These are phyloP conservation scores for Okamejei kenojei DNA, from an alignment of 2,797 vertebrate species.

Conservation along the genomic window DNA sequence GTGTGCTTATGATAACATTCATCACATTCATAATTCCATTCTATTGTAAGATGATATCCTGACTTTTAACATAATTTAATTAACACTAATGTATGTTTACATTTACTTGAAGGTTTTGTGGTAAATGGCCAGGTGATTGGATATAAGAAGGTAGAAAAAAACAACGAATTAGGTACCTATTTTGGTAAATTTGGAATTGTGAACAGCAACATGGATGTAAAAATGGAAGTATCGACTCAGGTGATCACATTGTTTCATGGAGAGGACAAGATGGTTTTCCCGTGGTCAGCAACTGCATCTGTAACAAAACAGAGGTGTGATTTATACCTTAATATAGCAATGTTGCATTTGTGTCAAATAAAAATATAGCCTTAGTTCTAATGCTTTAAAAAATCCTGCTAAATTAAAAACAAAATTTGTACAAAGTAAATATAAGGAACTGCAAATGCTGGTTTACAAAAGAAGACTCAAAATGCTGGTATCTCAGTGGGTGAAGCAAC, in stretches of 20 bases:
- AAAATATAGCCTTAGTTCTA: not conserved
- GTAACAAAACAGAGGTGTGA: slow-evolving; percentile 58
- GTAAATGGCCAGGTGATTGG: slow-evolving; percentile 79
- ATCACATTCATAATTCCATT: not conserved
- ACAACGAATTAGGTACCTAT: slow-evolving; percentile 64
- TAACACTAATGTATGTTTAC: not conserved
- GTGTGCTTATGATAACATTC: too few relatives aligned
- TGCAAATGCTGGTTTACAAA: too few relatives aligned
- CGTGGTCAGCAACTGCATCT: slow-evolving; percentile 64
- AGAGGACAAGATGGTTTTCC: slow-evolving; percentile 53
- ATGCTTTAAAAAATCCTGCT: not conserved
- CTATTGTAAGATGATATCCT: not conserved
- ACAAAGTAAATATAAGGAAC: not conserved
- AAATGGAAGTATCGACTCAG: slow-evolving; percentile 68
- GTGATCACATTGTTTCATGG: slow-evolving; percentile 61
- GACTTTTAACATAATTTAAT: not conserved
- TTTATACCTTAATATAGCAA: not conserved
- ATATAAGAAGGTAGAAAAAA: slow-evolving; percentile 57
- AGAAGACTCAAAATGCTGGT: too few relatives aligned
- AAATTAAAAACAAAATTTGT: not conserved
- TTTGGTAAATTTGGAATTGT: slow-evolving; percentile 77
- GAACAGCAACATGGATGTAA: slow-evolving; percentile 60
- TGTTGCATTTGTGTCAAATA: not conserved
- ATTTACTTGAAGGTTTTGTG: slow-evolving; percentile 60
- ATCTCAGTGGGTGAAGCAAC: too few relatives aligned